Conservation (phyloP, 2,113 vertebrate genomes). For the Cariama cristata region DNA sequence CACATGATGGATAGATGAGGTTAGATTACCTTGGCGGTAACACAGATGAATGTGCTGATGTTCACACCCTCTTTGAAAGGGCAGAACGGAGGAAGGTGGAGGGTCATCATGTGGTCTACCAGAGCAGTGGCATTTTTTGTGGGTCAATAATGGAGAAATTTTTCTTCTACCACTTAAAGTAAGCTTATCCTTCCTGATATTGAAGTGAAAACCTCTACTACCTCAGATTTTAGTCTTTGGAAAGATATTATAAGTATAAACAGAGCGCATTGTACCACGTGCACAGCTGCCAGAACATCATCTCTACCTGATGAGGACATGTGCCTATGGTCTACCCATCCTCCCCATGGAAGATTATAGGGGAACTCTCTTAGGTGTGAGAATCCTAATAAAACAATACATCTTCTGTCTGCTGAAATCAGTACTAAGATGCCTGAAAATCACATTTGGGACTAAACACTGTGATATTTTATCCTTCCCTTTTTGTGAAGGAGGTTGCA, state of each 20-base stretch:
- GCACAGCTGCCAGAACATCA: neutral
- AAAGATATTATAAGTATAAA: neutral
- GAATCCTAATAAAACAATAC: neutral
- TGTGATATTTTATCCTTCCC: neutral
- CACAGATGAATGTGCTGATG: neutral
- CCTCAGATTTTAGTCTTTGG: neutral
- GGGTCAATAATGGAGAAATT: neutral
- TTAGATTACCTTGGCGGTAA: neutral
- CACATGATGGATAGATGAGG: neutral
- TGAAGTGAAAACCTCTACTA: neutral
- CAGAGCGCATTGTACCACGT: neutral
- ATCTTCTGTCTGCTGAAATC: neutral
- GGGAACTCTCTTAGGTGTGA: neutral
- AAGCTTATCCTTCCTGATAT: neutral
- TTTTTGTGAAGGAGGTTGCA: neutral
- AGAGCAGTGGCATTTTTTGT: neutral
- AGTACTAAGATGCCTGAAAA: neutral
- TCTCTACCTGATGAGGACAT: neutral
- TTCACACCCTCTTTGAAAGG: neutral
- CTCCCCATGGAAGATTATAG: neutral
- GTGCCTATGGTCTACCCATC: neutral
- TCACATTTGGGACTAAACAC: neutral
- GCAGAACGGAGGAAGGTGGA: neutral
- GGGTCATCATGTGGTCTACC: neutral
- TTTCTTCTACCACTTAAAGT: neutral